A percentile compares a stretch with the other conserved stretches of the same genome.
phyloP scores from a whole-genome alignment of 2,888 invertebrate genomes.

The Dorcus hopei region DNA sequence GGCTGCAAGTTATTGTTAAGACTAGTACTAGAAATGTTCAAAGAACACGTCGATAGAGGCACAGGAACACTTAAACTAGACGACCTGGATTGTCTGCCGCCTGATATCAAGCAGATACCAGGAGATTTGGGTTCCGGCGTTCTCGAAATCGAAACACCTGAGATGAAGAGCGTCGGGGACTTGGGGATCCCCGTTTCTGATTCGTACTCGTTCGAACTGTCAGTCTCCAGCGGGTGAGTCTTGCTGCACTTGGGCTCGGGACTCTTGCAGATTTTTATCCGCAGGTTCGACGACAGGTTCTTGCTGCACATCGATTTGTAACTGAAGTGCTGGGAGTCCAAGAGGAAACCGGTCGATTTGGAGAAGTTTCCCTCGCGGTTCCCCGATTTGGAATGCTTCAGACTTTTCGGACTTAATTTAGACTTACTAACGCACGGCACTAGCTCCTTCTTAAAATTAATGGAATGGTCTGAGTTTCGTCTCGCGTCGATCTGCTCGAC shows the following conservation, averaged over 20 bases:
- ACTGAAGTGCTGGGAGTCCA: constrained; percentile 30
- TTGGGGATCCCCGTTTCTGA: constrained; percentile 58
- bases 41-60: constrained; percentile 44
- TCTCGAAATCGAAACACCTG: constrained; percentile 57
- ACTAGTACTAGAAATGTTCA: constrained; percentile 46
- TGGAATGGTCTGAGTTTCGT: constrained; percentile 29
- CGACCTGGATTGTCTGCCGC: constrained; percentile 51
- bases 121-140: constrained; percentile 52
- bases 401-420: constrained; percentile 38
- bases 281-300: constrained; percentile 32
- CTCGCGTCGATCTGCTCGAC: constrained; percentile 18
- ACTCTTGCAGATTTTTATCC: constrained; percentile 48
- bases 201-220: constrained; percentile 55
- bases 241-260: constrained; percentile 34
- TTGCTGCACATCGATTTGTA: constrained; percentile 25
- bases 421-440: constrained; percentile 25
- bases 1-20: constrained; percentile 39
- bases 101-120: constrained; percentile 39
- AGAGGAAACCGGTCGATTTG: constrained; percentile 45
- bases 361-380: constrained; percentile 40
- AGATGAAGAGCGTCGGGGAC: constrained; percentile 57
- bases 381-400: constrained; percentile 34
- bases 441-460: constrained; percentile 28
- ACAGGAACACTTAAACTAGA: constrained; percentile 53
- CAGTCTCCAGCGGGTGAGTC: constrained; percentile 47